A percentile compares a stretch with the other conserved stretches of the same genome.
Evolutionary conservation across 2,113 vertebrate species (phyloP).

Genomic region (Uropsilus gracilis): DNA sequence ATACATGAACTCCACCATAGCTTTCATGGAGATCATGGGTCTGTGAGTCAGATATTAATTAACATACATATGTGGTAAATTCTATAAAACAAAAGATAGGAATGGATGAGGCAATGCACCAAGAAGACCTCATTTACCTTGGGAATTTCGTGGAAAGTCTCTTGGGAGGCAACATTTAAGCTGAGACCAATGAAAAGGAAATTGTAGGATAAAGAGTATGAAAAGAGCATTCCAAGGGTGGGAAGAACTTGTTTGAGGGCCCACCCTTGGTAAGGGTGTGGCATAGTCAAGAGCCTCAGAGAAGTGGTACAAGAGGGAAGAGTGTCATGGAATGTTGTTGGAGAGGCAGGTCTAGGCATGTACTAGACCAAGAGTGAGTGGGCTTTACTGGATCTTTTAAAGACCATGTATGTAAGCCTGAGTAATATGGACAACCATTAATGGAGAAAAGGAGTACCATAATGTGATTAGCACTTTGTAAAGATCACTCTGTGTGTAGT

Average conservation of each 20-base stretch:
- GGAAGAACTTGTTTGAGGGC: not conserved
- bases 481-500: not conserved
- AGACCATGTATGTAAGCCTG: not conserved
- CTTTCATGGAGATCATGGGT: not conserved
- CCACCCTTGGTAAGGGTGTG: not conserved
- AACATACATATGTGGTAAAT: not conserved
- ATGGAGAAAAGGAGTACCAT: not conserved
- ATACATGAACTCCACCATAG: not conserved
- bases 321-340: not conserved
- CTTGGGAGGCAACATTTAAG: not conserved
- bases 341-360: not conserved
- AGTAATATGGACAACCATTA: not conserved
- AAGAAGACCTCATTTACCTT: not conserved
- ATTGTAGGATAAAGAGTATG: not conserved
- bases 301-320: fast-evolving
- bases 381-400: not conserved
- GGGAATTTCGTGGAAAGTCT: not conserved
- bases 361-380: no score
- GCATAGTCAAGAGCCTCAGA: not conserved
- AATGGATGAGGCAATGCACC: not conserved
- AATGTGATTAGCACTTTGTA: not conserved
- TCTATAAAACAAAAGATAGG: not conserved
- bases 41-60: not conserved
- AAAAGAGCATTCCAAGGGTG: not conserved
- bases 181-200: not conserved